phyloP scores from a whole-genome alignment of 1,140 invertebrate species.

The Solenopsis invicta region DNA sequence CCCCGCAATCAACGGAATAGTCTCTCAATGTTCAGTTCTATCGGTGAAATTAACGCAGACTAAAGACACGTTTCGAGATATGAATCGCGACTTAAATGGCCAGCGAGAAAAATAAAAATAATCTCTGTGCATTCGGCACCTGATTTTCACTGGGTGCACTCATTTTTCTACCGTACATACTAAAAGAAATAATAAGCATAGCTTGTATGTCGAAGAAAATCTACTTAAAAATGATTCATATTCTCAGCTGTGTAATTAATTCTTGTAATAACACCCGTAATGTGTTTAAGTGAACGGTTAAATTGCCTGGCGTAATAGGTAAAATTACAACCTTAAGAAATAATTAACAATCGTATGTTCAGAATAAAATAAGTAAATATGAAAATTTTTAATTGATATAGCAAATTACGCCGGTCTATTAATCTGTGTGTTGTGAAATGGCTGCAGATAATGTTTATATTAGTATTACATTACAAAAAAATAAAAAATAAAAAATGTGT shows the following conservation, averaged over 20 bases:
- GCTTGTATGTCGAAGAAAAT: not conserved
- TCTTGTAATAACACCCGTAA: not conserved
- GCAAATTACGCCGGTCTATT: not conserved
- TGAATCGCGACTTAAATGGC: constrained; percentile 32
- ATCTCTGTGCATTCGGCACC: not conserved
- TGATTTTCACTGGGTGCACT: not conserved
- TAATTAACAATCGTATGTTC: not conserved
- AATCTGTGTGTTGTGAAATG: not conserved
- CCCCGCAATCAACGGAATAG: constrained; percentile 64
- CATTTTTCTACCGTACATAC: not conserved
- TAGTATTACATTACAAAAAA: too few relatives aligned
- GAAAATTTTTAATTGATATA: not conserved
- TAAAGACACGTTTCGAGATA: constrained; percentile 38
- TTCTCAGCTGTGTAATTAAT: not conserved
- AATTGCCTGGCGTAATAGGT: not conserved
- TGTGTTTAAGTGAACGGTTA: not conserved
- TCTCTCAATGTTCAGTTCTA: constrained; percentile 49
- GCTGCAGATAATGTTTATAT: too few relatives aligned
- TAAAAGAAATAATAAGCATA: not conserved
- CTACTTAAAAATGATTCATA: not conserved
- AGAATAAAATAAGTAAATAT: not conserved
- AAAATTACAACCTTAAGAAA: not conserved
- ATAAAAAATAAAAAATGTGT: too few relatives aligned
- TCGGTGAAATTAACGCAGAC: constrained; percentile 35
- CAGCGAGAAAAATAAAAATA: constrained; percentile 7